A percentile compares a stretch with the other conserved stretches of the same genome.
Conservation (phyloP, 2,113 vertebrate species). For the Lycocorax pyrrhopterus region DNA sequence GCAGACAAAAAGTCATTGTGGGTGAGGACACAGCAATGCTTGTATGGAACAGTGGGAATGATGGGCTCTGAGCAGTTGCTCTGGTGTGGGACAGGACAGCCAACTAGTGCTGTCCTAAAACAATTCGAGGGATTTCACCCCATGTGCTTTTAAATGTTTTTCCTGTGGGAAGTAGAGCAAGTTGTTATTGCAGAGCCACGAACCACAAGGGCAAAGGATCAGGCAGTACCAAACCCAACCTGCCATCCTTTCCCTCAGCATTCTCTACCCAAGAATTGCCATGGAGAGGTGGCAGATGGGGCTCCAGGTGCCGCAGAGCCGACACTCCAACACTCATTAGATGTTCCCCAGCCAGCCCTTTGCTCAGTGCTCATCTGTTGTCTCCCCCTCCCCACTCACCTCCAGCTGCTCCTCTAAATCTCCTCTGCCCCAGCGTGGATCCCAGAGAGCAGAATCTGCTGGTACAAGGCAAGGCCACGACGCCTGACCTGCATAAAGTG, state of each 20-base stretch:
- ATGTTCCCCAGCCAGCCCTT: neutral
- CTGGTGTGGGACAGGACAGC: neutral
- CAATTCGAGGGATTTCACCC: neutral
- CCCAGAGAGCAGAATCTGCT: neutral
- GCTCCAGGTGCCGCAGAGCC: neutral
- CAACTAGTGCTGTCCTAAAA: neutral
- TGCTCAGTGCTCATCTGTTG: neutral
- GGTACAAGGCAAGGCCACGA: neutral
- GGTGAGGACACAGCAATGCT: neutral
- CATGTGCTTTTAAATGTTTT: neutral
- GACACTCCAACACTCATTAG: fast-evolving
- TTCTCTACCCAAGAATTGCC: neutral
- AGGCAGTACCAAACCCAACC: neutral
- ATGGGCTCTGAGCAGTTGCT: neutral
- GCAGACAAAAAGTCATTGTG: neutral
- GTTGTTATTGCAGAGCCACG: neutral
- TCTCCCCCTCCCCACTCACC: neutral
- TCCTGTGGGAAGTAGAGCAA: neutral
- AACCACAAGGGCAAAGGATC: neutral
- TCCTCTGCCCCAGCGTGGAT: neutral
- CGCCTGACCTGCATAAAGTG: neutral
- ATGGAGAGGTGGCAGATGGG: neutral
- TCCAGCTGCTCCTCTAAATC: neutral
- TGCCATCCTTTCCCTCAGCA: neutral
- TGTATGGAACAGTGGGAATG: too few species aligned